phyloP scores from a whole-genome alignment of 2,797 vertebrate species.

The Ctenopoma multispine region DNA sequence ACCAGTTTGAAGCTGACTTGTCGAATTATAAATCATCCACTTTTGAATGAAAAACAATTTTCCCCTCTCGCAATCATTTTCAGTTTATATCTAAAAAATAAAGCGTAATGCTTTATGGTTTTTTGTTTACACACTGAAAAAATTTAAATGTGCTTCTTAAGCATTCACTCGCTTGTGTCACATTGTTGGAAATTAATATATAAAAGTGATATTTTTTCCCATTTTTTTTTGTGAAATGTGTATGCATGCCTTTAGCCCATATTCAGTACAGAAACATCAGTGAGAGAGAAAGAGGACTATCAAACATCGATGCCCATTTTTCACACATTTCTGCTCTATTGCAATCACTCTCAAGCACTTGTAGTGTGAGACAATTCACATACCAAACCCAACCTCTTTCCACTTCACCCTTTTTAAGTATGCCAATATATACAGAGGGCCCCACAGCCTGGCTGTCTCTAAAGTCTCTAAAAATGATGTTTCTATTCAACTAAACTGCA shows the following conservation, averaged over 20 bases:
- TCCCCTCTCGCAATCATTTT: conserved; percentile 3
- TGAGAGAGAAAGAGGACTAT: conserved; percentile 16
- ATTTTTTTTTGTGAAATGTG: too few species aligned
- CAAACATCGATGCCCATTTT: conserved; percentile 9
- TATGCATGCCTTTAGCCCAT: neutral
- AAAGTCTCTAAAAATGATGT: too few species aligned
- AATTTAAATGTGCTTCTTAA: neutral
- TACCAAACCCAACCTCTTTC: conserved; percentile 29
- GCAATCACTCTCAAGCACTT: conserved; percentile 31
- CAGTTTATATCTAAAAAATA: too few species aligned
- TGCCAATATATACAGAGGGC: conserved; percentile 10
- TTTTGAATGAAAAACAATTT: neutral
- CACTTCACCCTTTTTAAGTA: conserved; percentile 31
- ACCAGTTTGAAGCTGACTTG: conserved; percentile 27
- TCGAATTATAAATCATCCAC: neutral
- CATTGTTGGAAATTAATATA: neutral
- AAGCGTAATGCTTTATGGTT: neutral
- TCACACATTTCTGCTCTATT: conserved; percentile 54
- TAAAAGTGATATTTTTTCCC: neutral
- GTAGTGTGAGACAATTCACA: conserved; percentile 32
- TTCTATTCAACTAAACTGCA: too few species aligned
- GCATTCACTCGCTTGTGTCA: neutral
- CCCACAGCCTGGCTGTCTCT: neutral
- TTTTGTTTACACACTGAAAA: conserved; percentile 5
- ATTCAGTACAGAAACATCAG: neutral